These are phyloP conservation scores for Diabrotica balteata DNA, from an alignment of 2,888 invertebrate genomes.

Conservation along the genomic window DNA sequence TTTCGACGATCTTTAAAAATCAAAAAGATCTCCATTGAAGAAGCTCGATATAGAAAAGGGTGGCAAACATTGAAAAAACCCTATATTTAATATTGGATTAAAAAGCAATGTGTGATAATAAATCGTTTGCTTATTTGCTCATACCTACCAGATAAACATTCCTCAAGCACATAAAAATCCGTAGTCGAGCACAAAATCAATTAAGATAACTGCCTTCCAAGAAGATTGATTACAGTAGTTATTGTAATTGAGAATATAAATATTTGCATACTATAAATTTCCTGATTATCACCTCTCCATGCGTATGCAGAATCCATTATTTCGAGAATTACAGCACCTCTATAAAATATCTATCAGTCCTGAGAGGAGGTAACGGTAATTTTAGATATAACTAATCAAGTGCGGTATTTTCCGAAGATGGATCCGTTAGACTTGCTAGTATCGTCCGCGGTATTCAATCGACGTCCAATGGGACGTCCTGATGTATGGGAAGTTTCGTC, in stretches of 20 bases:
- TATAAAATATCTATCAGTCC: conserved; percentile 31
- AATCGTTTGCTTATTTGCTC: background rate
- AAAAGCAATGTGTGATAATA: background rate
- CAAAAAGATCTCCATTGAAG: too few species aligned
- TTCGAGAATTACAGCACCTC: conserved; percentile 14
- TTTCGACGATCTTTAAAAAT: too few species aligned
- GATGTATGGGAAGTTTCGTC: too few species aligned
- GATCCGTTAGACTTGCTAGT: too few species aligned
- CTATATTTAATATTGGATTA: too few species aligned
- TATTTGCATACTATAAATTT: conserved; percentile 34
- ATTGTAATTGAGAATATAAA: conserved; percentile 32
- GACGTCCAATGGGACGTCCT: too few species aligned
- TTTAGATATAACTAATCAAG: too few species aligned
- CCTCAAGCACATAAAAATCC: background rate
- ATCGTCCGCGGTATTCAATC: too few species aligned
- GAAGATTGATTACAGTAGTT: conserved; percentile 30
- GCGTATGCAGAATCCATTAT: conserved; percentile 18
- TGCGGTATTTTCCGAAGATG: too few species aligned
- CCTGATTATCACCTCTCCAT: conserved; percentile 32
- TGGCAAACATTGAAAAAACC: too few species aligned
- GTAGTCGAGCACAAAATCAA: conserved; percentile 27
- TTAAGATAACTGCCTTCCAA: conserved; percentile 27
- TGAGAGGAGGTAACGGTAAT: conserved; percentile 25
- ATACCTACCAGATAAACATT: background rate
- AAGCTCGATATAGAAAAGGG: too few species aligned